These are phyloP conservation scores for Ianthella basta DNA, from an alignment of 37 sponge, comb jelly and placozoan genomes.

Conservation along the genomic window DNA sequence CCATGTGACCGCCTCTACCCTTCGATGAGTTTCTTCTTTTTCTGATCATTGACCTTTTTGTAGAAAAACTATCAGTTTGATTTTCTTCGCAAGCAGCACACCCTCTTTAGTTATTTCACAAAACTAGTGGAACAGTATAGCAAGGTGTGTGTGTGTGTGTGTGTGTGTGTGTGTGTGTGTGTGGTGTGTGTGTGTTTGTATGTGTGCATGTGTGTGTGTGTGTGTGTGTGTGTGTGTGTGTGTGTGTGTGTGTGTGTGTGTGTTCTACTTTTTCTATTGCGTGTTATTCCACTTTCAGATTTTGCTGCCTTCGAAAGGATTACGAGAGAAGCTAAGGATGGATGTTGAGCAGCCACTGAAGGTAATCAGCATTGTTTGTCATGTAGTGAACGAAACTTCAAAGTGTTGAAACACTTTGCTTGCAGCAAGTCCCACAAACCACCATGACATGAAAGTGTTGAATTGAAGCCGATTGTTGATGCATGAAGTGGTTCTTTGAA, in stretches of 20 bases:
- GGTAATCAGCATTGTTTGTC: conserved; percentile 23
- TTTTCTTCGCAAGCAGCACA: conserved; percentile 94
- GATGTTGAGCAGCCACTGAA: conserved; percentile 52
- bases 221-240: conserved; percentile 38
- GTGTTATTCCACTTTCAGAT: conserved; percentile 35
- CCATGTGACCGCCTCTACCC: background rate
- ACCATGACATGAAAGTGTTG: too few species aligned
- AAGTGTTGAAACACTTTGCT: background rate
- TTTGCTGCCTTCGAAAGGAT: conserved; percentile 54
- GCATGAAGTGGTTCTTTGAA: too few species aligned
- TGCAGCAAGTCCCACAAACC: too few species aligned
- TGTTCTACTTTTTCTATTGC: background rate
- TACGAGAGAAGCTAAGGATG: conserved; percentile 29
- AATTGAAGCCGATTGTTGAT: too few species aligned
- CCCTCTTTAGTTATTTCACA: conserved; percentile 92
- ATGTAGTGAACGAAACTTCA: too few species aligned
- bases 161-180: background rate
- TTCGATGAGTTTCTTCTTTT: too few species aligned
- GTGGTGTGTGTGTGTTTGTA: background rate
- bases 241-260: conserved; percentile 18
- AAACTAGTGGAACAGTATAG: conserved; percentile 98
- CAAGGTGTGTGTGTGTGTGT: conserved; percentile 50
- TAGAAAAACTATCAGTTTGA: conserved; percentile 95
- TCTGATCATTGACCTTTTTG: background rate
- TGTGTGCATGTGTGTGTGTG: background rate